Conservation (phyloP, 92 coral and sea anemone genomes). For the Plumapathes pennacea region DNA sequence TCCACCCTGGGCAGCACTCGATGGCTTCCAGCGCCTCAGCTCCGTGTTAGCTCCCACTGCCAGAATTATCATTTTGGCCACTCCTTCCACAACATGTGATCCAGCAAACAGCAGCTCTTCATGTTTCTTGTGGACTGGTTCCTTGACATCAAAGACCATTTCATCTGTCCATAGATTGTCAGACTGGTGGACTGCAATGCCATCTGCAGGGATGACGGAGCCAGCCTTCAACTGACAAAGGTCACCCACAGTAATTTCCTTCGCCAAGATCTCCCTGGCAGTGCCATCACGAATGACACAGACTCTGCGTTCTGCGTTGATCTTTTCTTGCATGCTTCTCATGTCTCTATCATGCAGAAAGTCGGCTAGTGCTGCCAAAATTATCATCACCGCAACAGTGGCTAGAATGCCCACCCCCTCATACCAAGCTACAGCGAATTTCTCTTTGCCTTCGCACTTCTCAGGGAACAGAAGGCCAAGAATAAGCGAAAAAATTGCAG, state of each 20-base stretch:
- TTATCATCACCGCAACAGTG: slow-evolving; percentile 73
- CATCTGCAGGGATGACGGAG: slow-evolving; percentile 92
- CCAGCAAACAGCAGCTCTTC: slow-evolving; percentile 75
- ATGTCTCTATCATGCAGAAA: slow-evolving; percentile 83
- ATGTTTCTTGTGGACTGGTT: slow-evolving; percentile 41
- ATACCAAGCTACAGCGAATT: slow-evolving; percentile 81
- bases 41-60: slow-evolving; percentile 79
- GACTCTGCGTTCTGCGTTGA: slow-evolving; percentile 75
- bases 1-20: slow-evolving; percentile 22
- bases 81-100: slow-evolving; percentile 90
- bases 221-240: slow-evolving; percentile 82
- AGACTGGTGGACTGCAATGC: slow-evolving; percentile 78
- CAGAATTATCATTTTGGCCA: slow-evolving; percentile 76
- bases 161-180: slow-evolving; percentile 79
- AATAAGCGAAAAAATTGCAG: slow-evolving; percentile 58
- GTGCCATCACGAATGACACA: slow-evolving; percentile 61
- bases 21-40: slow-evolving; percentile 11
- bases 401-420: slow-evolving; percentile 88
- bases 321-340: slow-evolving; percentile 61
- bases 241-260: slow-evolving; percentile 82
- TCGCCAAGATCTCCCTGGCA: slow-evolving; percentile 40
- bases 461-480: slow-evolving; percentile 75
- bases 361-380: slow-evolving; percentile 83
- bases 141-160: slow-evolving; percentile 52
- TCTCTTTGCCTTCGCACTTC: slow-evolving; percentile 49